Evolutionary conservation across 2,888 invertebrate species (phyloP).

Genomic region (Esperia sulphurella): DNA sequence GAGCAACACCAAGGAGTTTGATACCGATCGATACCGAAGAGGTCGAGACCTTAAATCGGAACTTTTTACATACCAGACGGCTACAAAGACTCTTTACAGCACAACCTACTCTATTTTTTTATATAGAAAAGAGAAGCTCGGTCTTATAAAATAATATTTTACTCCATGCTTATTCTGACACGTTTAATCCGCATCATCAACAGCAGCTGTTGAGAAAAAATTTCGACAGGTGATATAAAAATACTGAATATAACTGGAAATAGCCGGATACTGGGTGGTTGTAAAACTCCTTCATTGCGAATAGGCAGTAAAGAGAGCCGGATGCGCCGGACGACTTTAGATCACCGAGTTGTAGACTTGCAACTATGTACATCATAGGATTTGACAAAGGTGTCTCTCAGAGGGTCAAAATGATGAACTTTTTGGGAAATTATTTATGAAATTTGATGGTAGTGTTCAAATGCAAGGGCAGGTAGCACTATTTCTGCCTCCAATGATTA

Average conservation of each 20-base stretch:
- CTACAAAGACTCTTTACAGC: too few relatives aligned
- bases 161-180: neutral
- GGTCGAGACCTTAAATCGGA: too few relatives aligned
- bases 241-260: constrained; percentile 50
- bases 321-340: constrained; percentile 39
- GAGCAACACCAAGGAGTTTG: neutral
- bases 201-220: constrained; percentile 10
- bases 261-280: constrained; percentile 38
- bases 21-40: too few relatives aligned
- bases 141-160: neutral
- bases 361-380: neutral
- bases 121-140: neutral
- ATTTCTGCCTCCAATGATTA: too few relatives aligned
- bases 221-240: constrained; percentile 43
- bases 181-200: constrained; percentile 8
- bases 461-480: too few relatives aligned
- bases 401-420: constrained; percentile 5
- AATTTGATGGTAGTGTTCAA: too few relatives aligned
- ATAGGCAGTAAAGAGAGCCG: constrained; percentile 64
- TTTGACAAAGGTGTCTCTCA: constrained; percentile 12
- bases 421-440: neutral
- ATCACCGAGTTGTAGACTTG: constrained; percentile 14
- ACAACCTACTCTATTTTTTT: too few relatives aligned
- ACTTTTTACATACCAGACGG: too few relatives aligned
- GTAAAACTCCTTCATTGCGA: constrained; percentile 65